Conservation (phyloP, 2,797 vertebrate species). For the Falco peregrinus region DNA sequence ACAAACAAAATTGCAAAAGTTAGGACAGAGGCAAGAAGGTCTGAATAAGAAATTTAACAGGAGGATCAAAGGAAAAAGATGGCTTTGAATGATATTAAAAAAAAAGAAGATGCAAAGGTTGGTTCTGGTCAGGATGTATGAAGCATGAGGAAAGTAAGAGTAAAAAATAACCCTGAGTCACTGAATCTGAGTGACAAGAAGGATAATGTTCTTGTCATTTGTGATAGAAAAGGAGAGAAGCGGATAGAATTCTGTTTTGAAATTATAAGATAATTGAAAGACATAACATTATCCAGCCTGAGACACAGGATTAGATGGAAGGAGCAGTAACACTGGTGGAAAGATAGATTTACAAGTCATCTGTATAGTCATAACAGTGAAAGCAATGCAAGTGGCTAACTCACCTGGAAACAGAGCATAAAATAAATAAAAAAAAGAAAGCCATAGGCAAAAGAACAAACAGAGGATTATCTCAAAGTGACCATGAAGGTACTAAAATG, state of each 20-base stretch:
- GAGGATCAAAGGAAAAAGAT: neutral
- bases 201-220: conserved; percentile 28
- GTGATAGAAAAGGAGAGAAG: conserved; percentile 5
- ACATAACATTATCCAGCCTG: neutral
- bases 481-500: neutral
- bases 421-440: neutral
- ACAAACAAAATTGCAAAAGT: neutral
- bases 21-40: neutral
- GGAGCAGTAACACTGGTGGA: neutral
- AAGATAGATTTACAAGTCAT: neutral
- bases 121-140: neutral
- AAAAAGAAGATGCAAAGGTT: neutral
- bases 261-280: conserved; percentile 9
- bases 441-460: neutral
- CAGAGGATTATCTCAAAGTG: neutral
- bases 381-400: neutral
- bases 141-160: conserved; percentile 10
- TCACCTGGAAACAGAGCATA: neutral
- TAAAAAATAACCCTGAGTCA: conserved; percentile 37
- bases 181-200: conserved; percentile 23
- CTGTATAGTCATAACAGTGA: neutral
- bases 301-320: neutral
- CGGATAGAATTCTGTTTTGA: neutral
- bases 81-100: neutral
- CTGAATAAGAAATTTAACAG: neutral